Percentiles rank a stretch among this genome's conserved stretches.
Evolutionary conservation across 2,888 invertebrate genomes (phyloP).

Genomic region (Matsumyia berberina): DNA sequence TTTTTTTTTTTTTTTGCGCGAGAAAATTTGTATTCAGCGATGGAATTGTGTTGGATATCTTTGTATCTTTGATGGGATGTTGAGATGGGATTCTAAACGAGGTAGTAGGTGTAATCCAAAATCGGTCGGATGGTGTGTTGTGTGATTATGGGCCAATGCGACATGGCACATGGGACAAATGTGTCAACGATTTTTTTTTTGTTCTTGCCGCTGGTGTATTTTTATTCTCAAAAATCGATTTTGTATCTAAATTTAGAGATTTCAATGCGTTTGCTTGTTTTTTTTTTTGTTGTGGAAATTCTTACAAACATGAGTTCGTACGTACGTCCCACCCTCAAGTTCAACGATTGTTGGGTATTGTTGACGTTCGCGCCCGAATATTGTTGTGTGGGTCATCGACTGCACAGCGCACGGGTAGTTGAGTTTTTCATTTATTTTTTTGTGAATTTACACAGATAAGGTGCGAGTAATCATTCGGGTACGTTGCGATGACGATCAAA

Average conservation of each 20-base stretch:
- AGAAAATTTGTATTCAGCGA: conserved; percentile 56
- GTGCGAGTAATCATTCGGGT: conserved; percentile 5
- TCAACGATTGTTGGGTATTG: conserved; percentile 63
- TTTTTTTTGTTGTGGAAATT: conserved; percentile 46
- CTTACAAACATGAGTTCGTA: conserved; percentile 34
- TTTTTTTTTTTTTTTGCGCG: too few species aligned
- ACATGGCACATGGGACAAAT: background rate
- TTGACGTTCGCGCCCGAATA: conserved; percentile 62
- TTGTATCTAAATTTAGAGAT: conserved; percentile 54
- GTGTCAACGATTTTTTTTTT: conserved; percentile 4
- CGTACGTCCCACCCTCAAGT: conserved; percentile 66
- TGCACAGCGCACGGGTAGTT: conserved; percentile 34
- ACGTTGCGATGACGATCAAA: conserved; percentile 4
- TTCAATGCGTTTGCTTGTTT: conserved; percentile 9
- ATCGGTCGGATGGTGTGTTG: conserved; percentile 24
- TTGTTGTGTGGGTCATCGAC: conserved; percentile 73
- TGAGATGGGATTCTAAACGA: conserved; percentile 26
- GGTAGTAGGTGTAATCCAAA: conserved; percentile 17
- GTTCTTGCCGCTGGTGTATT: conserved; percentile 30
- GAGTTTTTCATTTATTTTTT: conserved; percentile 29
- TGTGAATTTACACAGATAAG: conserved; percentile 54
- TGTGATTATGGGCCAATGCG: too few species aligned
- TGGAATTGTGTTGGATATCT: conserved; percentile 15
- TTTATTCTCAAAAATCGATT: conserved; percentile 50
- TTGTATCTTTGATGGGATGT: conserved; percentile 10